Percentiles rank a stretch among this genome's conserved stretches.
Evolutionary conservation across 2,113 vertebrate species (phyloP).

Genomic region (Neomonachus schauinslandi): DNA sequence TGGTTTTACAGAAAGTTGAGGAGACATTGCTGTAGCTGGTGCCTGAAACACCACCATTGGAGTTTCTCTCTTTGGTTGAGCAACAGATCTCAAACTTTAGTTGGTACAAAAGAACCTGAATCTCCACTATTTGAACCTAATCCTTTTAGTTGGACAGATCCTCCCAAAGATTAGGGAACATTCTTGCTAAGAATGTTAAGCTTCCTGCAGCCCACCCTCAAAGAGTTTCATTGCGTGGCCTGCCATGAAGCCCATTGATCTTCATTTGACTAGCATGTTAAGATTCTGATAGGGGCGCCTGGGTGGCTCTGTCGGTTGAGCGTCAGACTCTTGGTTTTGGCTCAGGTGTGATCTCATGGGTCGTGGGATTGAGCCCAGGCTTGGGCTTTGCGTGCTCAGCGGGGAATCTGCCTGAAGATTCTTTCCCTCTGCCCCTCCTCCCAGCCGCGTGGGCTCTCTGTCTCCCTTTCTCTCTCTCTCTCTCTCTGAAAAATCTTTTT

Average conservation of each 20-base stretch:
- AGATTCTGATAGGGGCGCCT: not conserved
- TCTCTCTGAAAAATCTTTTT: not conserved
- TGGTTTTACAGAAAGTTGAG: conserved; percentile 14
- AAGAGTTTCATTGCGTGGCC: not conserved
- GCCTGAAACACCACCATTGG: not conserved
- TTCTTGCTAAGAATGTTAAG: not conserved
- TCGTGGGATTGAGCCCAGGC: not conserved
- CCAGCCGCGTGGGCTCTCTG: too few species aligned
- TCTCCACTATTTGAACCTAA: not conserved
- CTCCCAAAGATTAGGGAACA: not conserved
- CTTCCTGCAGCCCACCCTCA: not conserved
- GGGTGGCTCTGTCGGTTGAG: not conserved
- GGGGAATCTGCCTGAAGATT: not conserved
- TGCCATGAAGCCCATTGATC: not conserved
- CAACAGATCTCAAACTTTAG: not conserved
- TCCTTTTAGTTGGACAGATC: not conserved
- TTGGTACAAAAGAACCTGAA: not conserved
- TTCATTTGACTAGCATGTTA: not conserved
- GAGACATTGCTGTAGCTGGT: not conserved
- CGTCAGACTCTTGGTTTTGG: not conserved
- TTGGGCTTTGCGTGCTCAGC: not conserved
- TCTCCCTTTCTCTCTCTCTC: too few species aligned
- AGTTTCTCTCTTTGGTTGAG: not conserved
- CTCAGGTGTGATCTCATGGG: not conserved
- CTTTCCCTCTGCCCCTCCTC: not conserved